These are phyloP conservation scores for Dromiciops gliroides DNA, from an alignment of 2,113 vertebrate genomes.

Conservation along the genomic window DNA sequence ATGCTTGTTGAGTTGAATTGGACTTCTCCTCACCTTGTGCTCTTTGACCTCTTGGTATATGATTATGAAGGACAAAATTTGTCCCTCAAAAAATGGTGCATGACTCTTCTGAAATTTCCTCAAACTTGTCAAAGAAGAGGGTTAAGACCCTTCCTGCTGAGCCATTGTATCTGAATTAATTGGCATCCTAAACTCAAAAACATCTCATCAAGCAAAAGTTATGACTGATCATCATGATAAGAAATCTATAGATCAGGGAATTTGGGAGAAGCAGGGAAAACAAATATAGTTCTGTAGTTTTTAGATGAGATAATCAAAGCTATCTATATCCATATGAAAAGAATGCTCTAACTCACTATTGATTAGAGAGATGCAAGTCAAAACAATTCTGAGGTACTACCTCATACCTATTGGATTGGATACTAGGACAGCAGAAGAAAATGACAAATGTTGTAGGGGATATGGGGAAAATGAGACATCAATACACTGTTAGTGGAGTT, in stretches of 20 bases:
- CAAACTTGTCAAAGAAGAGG: background rate
- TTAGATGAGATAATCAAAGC: too few species aligned
- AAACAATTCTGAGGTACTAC: too few species aligned
- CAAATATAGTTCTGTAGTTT: background rate
- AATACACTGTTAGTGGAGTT: too few species aligned
- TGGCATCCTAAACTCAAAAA: background rate
- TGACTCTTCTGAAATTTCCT: background rate
- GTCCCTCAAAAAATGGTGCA: background rate
- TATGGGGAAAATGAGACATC: too few species aligned
- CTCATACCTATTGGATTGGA: too few species aligned
- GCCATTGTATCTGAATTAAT: background rate
- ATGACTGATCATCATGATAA: too few species aligned
- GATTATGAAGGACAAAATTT: background rate
- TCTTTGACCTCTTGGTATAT: background rate
- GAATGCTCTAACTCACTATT: too few species aligned
- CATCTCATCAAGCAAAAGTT: background rate
- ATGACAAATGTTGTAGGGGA: too few species aligned
- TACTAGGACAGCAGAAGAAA: too few species aligned
- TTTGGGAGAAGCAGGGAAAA: background rate
- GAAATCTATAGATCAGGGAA: background rate
- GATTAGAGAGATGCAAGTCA: too few species aligned
- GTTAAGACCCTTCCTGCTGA: background rate
- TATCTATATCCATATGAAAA: too few species aligned
- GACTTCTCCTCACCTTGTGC: background rate
- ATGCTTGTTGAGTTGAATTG: too few species aligned